A percentile compares a stretch with the other conserved stretches of the same genome.
These are phyloP conservation scores for Phrynocephalus forsythii DNA, from an alignment of 2,797 vertebrate genomes.

Conservation along the genomic window DNA sequence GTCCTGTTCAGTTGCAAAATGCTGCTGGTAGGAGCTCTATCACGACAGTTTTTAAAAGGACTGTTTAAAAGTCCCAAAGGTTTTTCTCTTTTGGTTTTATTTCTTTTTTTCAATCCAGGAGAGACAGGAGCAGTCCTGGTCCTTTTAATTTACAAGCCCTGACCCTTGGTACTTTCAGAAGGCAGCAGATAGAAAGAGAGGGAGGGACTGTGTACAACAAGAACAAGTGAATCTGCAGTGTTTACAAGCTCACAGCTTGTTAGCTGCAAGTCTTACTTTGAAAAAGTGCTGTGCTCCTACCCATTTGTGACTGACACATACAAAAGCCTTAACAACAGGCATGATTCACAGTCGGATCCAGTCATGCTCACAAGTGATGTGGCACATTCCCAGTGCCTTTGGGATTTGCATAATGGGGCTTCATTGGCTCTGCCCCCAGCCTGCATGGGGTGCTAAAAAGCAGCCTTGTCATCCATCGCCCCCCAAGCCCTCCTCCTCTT, in stretches of 20 bases:
- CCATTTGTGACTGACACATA: conserved; percentile 74
- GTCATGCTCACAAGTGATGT: conserved; percentile 70
- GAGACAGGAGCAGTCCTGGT: conserved; percentile 33
- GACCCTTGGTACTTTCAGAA: conserved; percentile 34
- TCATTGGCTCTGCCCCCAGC: conserved; percentile 64
- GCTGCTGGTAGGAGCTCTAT: neutral
- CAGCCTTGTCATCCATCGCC: conserved; percentile 65
- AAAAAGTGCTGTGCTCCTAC: conserved; percentile 64
- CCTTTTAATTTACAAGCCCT: conserved; percentile 16
- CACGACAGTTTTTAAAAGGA: neutral
- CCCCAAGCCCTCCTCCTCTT: conserved; percentile 69
- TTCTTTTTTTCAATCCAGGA: neutral
- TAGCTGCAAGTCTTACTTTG: conserved; percentile 47
- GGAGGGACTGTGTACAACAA: neutral
- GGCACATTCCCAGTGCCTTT: conserved; percentile 66
- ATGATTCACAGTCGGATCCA: conserved; percentile 75
- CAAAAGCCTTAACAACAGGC: conserved; percentile 69
- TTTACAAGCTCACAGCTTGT: conserved; percentile 49
- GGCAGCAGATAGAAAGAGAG: accelerated
- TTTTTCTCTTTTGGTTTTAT: neutral
- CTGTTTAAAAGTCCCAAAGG: neutral
- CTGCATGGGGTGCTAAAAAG: conserved; percentile 61
- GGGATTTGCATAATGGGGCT: conserved; percentile 59
- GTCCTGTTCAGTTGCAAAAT: conserved; percentile 19
- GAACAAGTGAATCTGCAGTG: conserved; percentile 35